Evolutionary conservation across 2,888 invertebrate genomes (phyloP).

Genomic region (Lypha dubia): DNA sequence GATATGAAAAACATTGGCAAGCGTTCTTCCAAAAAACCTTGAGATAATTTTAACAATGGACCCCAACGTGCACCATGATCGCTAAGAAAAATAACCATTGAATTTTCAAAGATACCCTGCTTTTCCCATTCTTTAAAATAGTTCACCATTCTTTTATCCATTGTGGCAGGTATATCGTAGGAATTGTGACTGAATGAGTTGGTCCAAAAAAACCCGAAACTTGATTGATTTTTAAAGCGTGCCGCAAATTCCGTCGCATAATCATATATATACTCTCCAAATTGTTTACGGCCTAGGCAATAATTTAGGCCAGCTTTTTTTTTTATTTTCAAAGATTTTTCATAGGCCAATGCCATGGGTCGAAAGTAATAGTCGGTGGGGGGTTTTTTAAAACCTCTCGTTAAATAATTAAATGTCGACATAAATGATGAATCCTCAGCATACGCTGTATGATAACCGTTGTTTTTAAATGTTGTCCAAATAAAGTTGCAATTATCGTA

Average conservation of each 20-base stretch:
- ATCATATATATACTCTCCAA: constrained; percentile 88
- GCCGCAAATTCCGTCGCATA: constrained; percentile 87
- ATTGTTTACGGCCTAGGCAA: constrained; percentile 86
- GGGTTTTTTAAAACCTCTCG: constrained; percentile 87
- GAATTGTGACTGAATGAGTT: constrained; percentile 90
- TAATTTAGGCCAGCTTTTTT: constrained; percentile 84
- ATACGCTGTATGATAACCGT: constrained; percentile 90
- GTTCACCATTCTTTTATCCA: constrained; percentile 86
- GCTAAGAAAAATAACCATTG: constrained; percentile 89
- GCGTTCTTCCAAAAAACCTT: constrained; percentile 91
- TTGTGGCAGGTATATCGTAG: constrained; percentile 86
- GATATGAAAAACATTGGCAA: constrained; percentile 89
- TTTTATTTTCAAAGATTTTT: constrained; percentile 84
- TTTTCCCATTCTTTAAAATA: constrained; percentile 86
- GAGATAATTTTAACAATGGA: constrained; percentile 85
- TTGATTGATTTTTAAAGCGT: constrained; percentile 85
- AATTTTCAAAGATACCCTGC: constrained; percentile 86
- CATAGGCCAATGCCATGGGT: constrained; percentile 88
- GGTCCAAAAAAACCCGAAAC: constrained; percentile 91
- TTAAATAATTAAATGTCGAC: constrained; percentile 87
- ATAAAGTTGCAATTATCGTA: constrained; percentile 89
- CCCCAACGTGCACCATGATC: constrained; percentile 92
- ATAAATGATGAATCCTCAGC: constrained; percentile 89
- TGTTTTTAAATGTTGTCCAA: constrained; percentile 89
- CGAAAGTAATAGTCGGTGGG: constrained; percentile 93